Percentiles rank a stretch among this genome's conserved stretches.
These are phyloP conservation scores for Nesometra sesokonis DNA, from an alignment of 35 echinoderm and acorn worm species.

Conservation along the genomic window DNA sequence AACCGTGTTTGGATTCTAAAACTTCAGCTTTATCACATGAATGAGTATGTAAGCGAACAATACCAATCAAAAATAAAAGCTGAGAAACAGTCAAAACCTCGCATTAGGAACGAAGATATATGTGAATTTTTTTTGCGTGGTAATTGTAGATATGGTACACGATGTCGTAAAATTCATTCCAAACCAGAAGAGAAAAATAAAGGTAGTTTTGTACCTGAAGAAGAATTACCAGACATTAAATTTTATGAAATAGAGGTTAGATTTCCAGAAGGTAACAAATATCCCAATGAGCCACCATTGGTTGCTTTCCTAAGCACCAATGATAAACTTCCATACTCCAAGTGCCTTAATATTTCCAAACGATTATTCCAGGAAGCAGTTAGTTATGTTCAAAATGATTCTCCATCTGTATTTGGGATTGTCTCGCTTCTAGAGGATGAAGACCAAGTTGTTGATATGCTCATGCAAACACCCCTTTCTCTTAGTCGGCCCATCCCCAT, in stretches of 20 bases:
- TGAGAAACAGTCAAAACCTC: background rate
- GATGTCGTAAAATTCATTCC: conserved; percentile 21
- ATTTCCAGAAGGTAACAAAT: conserved; percentile 34
- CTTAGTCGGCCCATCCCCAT: background rate
- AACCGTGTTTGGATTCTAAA: conserved; percentile 42
- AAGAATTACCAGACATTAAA: conserved; percentile 20
- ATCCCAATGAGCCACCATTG: conserved; percentile 41
- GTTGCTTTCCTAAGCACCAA: conserved; percentile 33
- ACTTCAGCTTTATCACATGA: conserved; percentile 43
- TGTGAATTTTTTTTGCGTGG: conserved; percentile 45
- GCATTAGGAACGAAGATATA: conserved; percentile 1
- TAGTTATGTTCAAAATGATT: conserved; percentile 12
- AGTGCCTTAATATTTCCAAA: conserved; percentile 44
- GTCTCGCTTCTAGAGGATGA: conserved; percentile 42
- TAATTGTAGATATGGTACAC: conserved; percentile 32
- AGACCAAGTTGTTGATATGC: conserved; percentile 15
- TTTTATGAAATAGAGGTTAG: conserved; percentile 40
- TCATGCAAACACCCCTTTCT: conserved; percentile 16
- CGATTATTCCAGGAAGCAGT: conserved; percentile 23
- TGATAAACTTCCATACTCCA: conserved; percentile 25
- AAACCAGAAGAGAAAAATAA: background rate
- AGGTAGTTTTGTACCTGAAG: background rate
- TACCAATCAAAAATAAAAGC: conserved; percentile 6
- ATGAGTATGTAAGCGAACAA: conserved; percentile 4
- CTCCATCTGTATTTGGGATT: conserved; percentile 42